Evolutionary conservation across 2,113 vertebrate genomes (phyloP), one percentile per base, ranked within the genome.

Genomic region (Ceyx melanurus): DNA sequence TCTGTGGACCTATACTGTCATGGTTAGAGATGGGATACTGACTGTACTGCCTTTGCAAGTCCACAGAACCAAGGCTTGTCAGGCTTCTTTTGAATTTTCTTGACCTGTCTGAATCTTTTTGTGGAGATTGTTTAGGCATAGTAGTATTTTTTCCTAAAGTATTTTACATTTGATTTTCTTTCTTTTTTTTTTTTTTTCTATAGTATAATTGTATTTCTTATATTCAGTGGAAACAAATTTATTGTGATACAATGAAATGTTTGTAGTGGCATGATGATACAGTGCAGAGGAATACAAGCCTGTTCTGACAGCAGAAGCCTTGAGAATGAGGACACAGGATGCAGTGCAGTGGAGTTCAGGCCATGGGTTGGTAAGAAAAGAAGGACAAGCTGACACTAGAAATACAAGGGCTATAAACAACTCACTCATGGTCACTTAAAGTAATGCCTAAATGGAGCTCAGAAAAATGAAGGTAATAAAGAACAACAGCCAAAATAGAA

Each of bases 1-100:
- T 14, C 23, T 10, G 25, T n/a, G 28, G 23, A 29, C 28, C 16
- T 42, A 31, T 51, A 2, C 0, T 62, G 29, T 4, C 15, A 29
- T 37, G 50, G 23, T 22, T 53, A n/a, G 21, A 1, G 3, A 43
- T 1, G 3, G 13, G 9, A 6, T 70, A 15, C 19, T 77, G 33
- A 42, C 10, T 12, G 8, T 23, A 40, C 11, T 26, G n/a, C 25
- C 35, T 67, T 80, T 71, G 13, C 16, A 82, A 73, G 31, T 37
- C n/a, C 50, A 42, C 40, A 70, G 17, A 15, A 77, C 20, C 1
- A 3, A 74, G 33, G 43, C 12, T 78, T 83, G 37, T 31, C 31
- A 74, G 37, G 19, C 22, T 57, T 45, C 11, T 18, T 83, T 33
- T 26, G 19, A 82, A 37, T 60, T 66, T 66, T 71, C 15, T 60